Percentiles rank a stretch among this genome's conserved stretches.
Evolutionary conservation across 2,797 vertebrate species (phyloP).

Genomic region (Australoheros facetus): DNA sequence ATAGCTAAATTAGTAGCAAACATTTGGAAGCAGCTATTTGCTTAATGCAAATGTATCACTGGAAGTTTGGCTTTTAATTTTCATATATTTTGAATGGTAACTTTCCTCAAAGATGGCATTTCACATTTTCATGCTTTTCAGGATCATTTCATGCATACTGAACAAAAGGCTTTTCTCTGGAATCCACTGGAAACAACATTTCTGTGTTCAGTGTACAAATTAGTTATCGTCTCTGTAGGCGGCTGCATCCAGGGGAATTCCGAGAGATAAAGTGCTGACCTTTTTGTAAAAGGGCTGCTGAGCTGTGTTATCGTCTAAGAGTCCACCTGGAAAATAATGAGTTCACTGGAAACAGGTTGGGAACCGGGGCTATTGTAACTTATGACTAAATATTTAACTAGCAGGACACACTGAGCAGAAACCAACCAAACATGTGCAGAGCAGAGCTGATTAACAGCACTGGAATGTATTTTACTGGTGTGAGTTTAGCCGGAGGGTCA

Average conservation of each 20-base stretch:
- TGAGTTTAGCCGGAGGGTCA: conserved; percentile 53
- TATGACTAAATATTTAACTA: conserved; percentile 5
- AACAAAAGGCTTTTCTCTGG: neutral
- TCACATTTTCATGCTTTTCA: fast-evolving
- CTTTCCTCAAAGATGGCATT: neutral
- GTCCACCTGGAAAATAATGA: neutral
- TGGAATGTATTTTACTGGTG: conserved; percentile 68
- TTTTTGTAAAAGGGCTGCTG: neutral
- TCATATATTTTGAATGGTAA: neutral
- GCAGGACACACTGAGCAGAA: neutral
- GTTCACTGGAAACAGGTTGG: conserved; percentile 1
- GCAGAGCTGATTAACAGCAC: conserved; percentile 49
- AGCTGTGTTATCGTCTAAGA: neutral
- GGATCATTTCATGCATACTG: neutral
- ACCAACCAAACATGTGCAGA: neutral
- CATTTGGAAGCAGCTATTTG: neutral
- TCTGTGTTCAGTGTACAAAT: neutral
- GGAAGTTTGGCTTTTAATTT: neutral
- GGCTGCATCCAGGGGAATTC: neutral
- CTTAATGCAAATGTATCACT: neutral
- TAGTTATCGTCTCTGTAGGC: neutral
- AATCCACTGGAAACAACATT: neutral
- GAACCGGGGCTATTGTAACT: neutral
- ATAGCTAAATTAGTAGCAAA: neutral
- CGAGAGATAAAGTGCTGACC: fast-evolving